Percentiles rank a stretch among this genome's conserved stretches.
Evolutionary conservation across 2,113 vertebrate species (phyloP).

Genomic region (Rhea pennata): DNA sequence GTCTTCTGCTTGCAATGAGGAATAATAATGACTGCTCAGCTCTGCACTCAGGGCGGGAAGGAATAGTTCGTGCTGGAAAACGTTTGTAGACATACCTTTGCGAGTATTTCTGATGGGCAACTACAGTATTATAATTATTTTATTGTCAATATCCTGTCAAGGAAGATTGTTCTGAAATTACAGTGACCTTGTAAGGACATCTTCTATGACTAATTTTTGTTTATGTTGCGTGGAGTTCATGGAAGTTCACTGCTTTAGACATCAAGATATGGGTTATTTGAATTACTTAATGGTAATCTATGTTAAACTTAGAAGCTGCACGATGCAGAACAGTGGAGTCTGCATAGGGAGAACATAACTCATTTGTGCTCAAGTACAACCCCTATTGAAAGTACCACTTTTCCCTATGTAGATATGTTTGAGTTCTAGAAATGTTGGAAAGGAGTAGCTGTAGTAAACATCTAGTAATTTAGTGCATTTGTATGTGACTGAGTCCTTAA

Average conservation of each 20-base stretch:
- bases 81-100: background rate
- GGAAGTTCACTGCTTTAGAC: background rate
- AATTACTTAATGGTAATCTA: background rate
- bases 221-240: background rate
- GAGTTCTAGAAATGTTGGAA: background rate
- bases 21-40: background rate
- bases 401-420: background rate
- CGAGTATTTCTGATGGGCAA: background rate
- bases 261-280: background rate
- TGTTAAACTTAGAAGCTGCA: background rate
- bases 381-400: background rate
- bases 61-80: background rate
- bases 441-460: background rate
- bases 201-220: background rate
- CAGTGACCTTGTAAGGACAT: background rate
- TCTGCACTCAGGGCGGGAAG: background rate
- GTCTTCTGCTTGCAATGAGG: background rate
- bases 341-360: background rate
- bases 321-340: background rate
- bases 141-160: background rate
- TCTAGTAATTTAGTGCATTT: background rate
- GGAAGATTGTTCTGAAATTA: background rate
- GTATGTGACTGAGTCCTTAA: background rate
- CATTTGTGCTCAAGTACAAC: background rate
- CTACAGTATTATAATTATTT: background rate